phyloP scores from a whole-genome alignment of 53 echinoderm and acorn worm genomes.

The Holothuria scabra region DNA sequence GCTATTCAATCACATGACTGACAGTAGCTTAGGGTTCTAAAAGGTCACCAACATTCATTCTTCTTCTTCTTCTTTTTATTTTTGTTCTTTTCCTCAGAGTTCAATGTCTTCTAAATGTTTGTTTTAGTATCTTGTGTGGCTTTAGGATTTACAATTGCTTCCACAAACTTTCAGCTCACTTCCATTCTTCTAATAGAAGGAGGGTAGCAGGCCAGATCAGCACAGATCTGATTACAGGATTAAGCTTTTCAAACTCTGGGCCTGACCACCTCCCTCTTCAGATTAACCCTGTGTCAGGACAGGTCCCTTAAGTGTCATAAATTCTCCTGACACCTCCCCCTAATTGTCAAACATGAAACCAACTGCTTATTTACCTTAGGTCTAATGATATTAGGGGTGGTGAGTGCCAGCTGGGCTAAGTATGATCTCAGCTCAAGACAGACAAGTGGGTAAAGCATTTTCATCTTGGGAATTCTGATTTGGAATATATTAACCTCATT shows the following conservation, averaged over 20 bases:
- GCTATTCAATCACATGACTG: no score
- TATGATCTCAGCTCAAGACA: no score
- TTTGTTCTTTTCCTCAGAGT: background rate
- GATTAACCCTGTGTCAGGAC: background rate
- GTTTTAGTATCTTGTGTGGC: conserved; percentile 8
- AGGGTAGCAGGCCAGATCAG: conserved; percentile 12
- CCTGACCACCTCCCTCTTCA: conserved; percentile 10
- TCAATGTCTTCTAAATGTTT: conserved; percentile 43
- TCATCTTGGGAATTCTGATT: background rate
- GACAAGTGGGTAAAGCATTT: no score
- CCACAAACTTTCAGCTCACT: background rate
- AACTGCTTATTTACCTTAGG: conserved; percentile 19
- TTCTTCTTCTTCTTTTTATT: no score
- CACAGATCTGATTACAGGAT: no score
- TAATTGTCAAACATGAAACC: conserved; percentile 27
- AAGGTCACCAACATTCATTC: background rate
- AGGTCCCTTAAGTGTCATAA: conserved; percentile 18
- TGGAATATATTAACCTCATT: conserved; percentile 39
- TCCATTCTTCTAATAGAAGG: background rate
- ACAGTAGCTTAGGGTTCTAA: no score
- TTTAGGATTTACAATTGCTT: background rate
- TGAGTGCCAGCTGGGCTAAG: no score
- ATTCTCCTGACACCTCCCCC: conserved; percentile 27
- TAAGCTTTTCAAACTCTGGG: no score
- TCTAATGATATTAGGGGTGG: no score